Evolutionary conservation across 2,888 invertebrate species (phyloP).

Genomic region (Venustoraphidia nigricollis): DNA sequence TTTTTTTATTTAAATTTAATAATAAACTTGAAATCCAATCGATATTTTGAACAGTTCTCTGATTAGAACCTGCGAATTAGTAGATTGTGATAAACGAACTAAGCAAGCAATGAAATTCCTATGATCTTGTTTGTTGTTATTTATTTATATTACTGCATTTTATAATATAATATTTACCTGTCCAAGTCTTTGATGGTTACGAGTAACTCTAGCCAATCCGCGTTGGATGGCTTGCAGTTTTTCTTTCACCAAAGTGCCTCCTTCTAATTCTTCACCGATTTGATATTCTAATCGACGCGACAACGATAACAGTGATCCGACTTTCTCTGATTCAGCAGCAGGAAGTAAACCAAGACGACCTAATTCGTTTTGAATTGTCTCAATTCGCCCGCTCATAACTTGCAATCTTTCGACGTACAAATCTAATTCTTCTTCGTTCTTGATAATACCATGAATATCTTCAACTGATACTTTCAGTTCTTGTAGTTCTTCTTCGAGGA

Average conservation of each 20-base stretch:
- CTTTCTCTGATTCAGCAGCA: slow-evolving; percentile 59
- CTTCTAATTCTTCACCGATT: slow-evolving; percentile 63
- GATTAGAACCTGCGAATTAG: too few relatives aligned
- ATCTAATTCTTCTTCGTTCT: slow-evolving; percentile 68
- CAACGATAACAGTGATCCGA: slow-evolving; percentile 51
- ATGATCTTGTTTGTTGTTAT: too few relatives aligned
- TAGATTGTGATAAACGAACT: too few relatives aligned
- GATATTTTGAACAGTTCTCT: too few relatives aligned
- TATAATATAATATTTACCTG: too few relatives aligned
- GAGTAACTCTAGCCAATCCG: slow-evolving; percentile 51
- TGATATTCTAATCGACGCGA: slow-evolving; percentile 56
- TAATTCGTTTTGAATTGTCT: slow-evolving; percentile 64
- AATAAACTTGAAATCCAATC: too few relatives aligned
- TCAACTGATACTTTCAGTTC: slow-evolving; percentile 56
- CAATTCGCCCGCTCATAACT: slow-evolving; percentile 58
- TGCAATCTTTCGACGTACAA: slow-evolving; percentile 68
- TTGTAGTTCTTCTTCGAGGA: slow-evolving; percentile 61
- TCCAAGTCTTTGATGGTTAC: slow-evolving; percentile 45
- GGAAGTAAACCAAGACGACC: slow-evolving; percentile 59
- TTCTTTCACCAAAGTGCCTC: slow-evolving; percentile 57
- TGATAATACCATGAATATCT: slow-evolving; percentile 60
- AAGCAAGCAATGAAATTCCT: too few relatives aligned
- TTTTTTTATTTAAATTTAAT: too few relatives aligned
- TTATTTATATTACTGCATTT: too few relatives aligned
- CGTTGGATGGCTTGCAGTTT: slow-evolving; percentile 55